phyloP scores from a whole-genome alignment of 37 sponge, comb jelly and placozoan species.

The Crambe crambe region DNA sequence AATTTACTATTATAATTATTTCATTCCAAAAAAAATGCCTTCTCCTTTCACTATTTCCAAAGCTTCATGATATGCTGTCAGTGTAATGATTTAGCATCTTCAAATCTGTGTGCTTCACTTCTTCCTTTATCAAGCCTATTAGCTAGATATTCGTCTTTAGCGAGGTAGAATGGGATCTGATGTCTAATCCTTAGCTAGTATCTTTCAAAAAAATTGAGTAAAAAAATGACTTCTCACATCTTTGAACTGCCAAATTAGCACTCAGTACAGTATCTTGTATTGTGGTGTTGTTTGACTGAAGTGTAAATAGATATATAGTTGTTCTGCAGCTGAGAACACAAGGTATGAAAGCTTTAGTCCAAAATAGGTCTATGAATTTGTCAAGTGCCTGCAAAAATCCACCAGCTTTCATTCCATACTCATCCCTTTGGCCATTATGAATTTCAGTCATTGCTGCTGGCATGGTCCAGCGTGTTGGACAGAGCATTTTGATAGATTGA shows the following conservation, averaged over 20 bases:
- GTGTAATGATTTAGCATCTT: background rate
- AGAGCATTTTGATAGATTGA: constrained; percentile 33
- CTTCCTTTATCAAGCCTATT: background rate
- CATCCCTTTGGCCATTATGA: constrained; percentile 12
- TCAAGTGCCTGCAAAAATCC: constrained; percentile 40
- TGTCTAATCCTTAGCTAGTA: constrained; percentile 6
- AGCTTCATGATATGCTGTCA: constrained; percentile 17
- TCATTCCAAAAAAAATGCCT: constrained; percentile 19
- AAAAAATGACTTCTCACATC: constrained; percentile 30
- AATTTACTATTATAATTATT: too few relatives aligned
- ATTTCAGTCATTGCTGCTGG: constrained; percentile 28
- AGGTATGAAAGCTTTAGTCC: constrained; percentile 63
- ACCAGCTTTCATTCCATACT: constrained; percentile 33
- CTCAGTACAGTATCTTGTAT: constrained; percentile 35
- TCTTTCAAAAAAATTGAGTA: constrained; percentile 12
- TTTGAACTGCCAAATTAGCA: constrained; percentile 37
- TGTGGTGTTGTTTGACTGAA: constrained; percentile 48
- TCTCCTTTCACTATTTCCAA: constrained; percentile 29
- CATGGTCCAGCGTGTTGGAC: constrained; percentile 70
- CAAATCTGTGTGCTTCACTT: background rate
- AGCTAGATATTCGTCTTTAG: background rate
- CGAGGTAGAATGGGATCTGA: constrained; percentile 44
- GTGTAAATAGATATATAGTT: constrained; percentile 42
- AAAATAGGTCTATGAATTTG: constrained; percentile 62
- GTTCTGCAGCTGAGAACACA: constrained; percentile 58